A percentile compares a stretch with the other conserved stretches of the same genome.
Evolutionary conservation across 2,113 vertebrate genomes (phyloP).

Genomic region (Lophius piscatorius): DNA sequence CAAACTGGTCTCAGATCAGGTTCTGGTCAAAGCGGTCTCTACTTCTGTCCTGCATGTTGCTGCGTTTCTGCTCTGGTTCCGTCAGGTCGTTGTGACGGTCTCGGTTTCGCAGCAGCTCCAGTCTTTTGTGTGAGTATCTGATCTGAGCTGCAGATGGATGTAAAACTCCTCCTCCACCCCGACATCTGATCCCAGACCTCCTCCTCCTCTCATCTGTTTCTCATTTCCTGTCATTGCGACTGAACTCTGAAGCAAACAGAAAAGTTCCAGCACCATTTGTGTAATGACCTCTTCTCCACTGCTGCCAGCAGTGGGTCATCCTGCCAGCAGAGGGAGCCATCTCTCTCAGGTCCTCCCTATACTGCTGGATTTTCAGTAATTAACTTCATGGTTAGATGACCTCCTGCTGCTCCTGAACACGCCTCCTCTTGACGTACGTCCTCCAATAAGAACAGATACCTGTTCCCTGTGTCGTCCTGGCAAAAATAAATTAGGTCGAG

Average conservation of each 20-base stretch:
- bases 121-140: conserved; percentile 54
- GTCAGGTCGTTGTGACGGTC: conserved; percentile 1
- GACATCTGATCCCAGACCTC: conserved; percentile 72
- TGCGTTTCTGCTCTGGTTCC: conserved; percentile 3
- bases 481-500: too few species aligned
- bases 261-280: conserved; percentile 52
- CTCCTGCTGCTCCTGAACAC: too few species aligned
- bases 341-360: too few species aligned
- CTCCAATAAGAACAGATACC: too few species aligned
- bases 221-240: conserved; percentile 62
- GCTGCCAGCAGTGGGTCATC: too few species aligned
- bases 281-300: too few species aligned
- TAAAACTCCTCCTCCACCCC: conserved; percentile 64
- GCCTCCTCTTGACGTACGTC: too few species aligned
- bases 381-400: not conserved
- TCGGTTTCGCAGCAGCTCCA: not conserved
- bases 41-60: not conserved
- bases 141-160: conserved; percentile 38
- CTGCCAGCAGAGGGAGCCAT: conserved; percentile 8
- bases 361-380: too few species aligned
- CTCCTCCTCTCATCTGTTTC: conserved; percentile 48
- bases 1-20: too few species aligned
- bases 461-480: too few species aligned
- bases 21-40: too few species aligned
- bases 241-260: conserved; percentile 72